Percentiles rank a stretch among this genome's conserved stretches.
These are phyloP conservation scores for Darevskia mixta DNA, from an alignment of 2,797 vertebrate genomes.

Conservation along the genomic window DNA sequence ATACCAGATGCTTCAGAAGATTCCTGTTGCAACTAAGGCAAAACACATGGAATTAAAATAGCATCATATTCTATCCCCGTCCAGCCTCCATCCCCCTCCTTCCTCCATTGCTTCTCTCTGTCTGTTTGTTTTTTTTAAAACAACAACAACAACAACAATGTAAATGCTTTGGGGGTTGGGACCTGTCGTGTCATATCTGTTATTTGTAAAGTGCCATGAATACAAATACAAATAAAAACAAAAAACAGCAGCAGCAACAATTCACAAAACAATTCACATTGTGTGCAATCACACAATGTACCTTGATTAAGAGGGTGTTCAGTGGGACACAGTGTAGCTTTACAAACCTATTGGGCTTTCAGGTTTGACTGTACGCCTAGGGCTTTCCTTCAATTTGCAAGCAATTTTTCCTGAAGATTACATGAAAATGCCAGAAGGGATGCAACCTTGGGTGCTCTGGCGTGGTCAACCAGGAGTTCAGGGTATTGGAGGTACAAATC, in stretches of 20 bases:
- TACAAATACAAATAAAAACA: not conserved
- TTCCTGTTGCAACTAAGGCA: not conserved
- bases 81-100: not conserved
- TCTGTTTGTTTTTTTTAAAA: not conserved
- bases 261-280: too few relatives aligned
- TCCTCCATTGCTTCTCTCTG: not conserved
- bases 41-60: not conserved
- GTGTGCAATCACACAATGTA: not conserved
- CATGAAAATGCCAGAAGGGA: not conserved
- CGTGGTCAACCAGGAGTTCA: not conserved
- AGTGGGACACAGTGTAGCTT: not conserved
- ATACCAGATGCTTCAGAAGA: not conserved
- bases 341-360: not conserved
- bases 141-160: not conserved
- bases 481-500: not conserved
- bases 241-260: not conserved
- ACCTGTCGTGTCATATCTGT: not conserved
- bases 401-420: not conserved
- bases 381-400: not conserved
- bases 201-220: not conserved
- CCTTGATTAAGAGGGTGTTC: not conserved
- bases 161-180: not conserved
- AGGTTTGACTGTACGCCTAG: not conserved
- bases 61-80: not conserved
- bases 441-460: not conserved